Percentiles rank a stretch among this genome's conserved stretches.
Conservation (phyloP, 2,888 invertebrate species). For the Limenitis camilla region DNA sequence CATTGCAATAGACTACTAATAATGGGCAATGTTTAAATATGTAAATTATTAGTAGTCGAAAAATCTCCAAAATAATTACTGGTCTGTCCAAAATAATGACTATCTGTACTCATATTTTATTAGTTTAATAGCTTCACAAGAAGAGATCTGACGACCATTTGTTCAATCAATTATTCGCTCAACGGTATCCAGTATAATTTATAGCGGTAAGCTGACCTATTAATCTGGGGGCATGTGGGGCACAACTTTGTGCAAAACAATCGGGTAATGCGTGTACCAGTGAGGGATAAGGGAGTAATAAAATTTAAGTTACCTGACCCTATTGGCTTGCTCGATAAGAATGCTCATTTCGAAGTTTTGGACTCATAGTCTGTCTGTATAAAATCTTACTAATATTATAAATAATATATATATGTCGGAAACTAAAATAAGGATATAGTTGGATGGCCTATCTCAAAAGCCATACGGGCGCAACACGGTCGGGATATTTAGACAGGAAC, state of each 20-base stretch:
- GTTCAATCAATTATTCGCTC: slow-evolving; percentile 62
- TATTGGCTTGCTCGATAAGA: background rate
- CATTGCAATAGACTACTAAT: too few relatives aligned
- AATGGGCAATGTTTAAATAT: too few relatives aligned
- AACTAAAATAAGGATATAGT: too few relatives aligned
- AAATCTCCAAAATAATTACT: background rate
- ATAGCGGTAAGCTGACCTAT: slow-evolving; percentile 40
- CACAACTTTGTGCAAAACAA: slow-evolving; percentile 7
- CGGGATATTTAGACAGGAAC: too few relatives aligned
- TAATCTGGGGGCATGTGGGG: slow-evolving; percentile 28
- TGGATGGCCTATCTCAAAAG: too few relatives aligned
- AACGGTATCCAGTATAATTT: slow-evolving; percentile 42
- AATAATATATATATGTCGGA: background rate
- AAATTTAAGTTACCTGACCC: background rate
- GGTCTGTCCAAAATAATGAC: too few relatives aligned
- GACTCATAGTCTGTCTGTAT: background rate
- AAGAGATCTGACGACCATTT: slow-evolving; percentile 36
- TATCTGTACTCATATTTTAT: slow-evolving; percentile 18
- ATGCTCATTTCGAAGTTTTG: background rate
- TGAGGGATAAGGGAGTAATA: background rate
- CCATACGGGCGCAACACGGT: too few relatives aligned
- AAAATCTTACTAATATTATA: background rate
- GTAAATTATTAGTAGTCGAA: too few relatives aligned
- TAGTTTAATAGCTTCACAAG: slow-evolving; percentile 22
- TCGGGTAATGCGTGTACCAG: background rate